Evolutionary conservation across 2,888 invertebrate genomes (phyloP).

Genomic region (Hesperia comma): DNA sequence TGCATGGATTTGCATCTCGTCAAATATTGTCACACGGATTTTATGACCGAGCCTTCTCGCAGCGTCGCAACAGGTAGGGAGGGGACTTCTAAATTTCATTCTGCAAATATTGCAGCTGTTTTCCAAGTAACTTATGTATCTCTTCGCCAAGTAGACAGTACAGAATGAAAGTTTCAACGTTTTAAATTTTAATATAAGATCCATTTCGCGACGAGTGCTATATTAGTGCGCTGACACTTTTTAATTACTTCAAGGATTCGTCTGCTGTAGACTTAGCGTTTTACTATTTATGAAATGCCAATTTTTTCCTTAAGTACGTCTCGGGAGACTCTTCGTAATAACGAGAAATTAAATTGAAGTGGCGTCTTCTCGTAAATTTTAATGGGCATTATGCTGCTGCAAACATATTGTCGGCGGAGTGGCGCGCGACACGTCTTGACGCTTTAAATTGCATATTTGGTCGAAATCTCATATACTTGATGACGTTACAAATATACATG

Average conservation of each 20-base stretch:
- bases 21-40: constrained; percentile 46
- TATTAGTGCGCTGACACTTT: constrained; percentile 48
- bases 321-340: constrained; percentile 51
- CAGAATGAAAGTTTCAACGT: constrained; percentile 24
- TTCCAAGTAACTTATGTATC: constrained; percentile 27
- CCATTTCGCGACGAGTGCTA: constrained; percentile 19
- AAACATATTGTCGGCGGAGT: constrained; percentile 24
- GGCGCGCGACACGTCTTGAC: constrained; percentile 13
- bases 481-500: neutral
- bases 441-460: constrained; percentile 24
- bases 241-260: constrained; percentile 58
- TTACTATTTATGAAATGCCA: constrained; percentile 62
- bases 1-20: constrained; percentile 43
- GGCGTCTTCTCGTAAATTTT: constrained; percentile 52
- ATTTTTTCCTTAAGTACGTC: constrained; percentile 52
- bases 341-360: constrained; percentile 60
- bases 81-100: constrained; percentile 34
- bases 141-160: constrained; percentile 2
- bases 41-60: constrained; percentile 29
- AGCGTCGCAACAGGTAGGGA: constrained; percentile 45
- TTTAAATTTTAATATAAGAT: constrained; percentile 38
- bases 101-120: constrained; percentile 34
- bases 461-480: neutral
- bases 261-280: constrained; percentile 47
- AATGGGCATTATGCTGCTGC: constrained; percentile 46